Evolutionary conservation across 2,113 vertebrate genomes (phyloP), one percentile per base, ranked within the genome.

Genomic region (Nerophis lumbriciformis): DNA sequence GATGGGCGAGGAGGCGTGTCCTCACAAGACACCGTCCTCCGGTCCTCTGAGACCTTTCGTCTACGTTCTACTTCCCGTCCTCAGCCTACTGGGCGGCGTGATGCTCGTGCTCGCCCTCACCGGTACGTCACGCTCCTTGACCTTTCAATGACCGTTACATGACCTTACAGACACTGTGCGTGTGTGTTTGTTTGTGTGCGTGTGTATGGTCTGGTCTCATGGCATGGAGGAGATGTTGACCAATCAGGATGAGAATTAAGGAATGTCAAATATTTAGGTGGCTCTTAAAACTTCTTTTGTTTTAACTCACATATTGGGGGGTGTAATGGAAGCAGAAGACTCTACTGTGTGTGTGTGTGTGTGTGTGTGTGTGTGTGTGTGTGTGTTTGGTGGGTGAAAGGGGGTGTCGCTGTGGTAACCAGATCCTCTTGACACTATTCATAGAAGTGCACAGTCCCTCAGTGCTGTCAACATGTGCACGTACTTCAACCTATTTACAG

Each of bases 21-120:
- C 81, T 68, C 71, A 72, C 53, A 84, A 86, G 68, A 56, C 80
- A 53, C 68, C 53, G 14, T 80, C 83, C 2, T 66, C 73, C 76
- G 77, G 75, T 45, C 81, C 74, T 37, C 77, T 80, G 1, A 71
- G 78, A 15, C 80, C 77, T 5, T 72, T 85, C 5, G 66, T 85
- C 63, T 84, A 72, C 80, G 73, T 88, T 78, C 77, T 88, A 62
- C 35, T 88, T 10, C 84, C 86, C 6, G 50, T 72, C 1, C 28
- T 71, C 15, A 81, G 75, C 53, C 80, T 85, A 58, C 53, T 87
- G 77, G 71, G 63, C 1, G 81, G 59, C 3, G 61, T 81, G 60
- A 78, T 85, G 68, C 75, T 85, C 6, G 48, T 62, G 36, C 79
- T 85, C 47, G 53, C 55, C 28, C 69, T 81, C 19, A 78, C 76